A percentile compares a stretch with the other conserved stretches of the same genome.
phyloP scores from a whole-genome alignment of 2,888 invertebrate genomes.

The Epinotia brunnichana region DNA sequence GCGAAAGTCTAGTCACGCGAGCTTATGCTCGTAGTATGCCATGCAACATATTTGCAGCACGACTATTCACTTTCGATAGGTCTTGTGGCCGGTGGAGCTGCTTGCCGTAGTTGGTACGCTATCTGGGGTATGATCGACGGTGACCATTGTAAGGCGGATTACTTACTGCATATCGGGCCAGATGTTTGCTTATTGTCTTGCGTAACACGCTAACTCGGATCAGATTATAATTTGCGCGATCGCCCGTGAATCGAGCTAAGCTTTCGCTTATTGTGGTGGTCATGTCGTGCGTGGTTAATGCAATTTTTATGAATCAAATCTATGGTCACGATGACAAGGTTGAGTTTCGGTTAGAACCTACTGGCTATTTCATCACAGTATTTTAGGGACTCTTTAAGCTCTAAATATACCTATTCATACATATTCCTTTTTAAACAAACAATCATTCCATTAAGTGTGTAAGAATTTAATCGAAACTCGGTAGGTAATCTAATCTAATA shows the following conservation, averaged over 20 bases:
- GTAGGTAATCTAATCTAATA: not conserved
- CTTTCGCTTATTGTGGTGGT: slow-evolving; percentile 70
- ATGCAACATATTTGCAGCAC: slow-evolving; percentile 65
- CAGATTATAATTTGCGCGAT: slow-evolving; percentile 76
- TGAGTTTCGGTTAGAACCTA: not conserved
- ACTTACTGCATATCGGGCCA: slow-evolving; percentile 74
- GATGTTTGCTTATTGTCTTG: slow-evolving; percentile 77
- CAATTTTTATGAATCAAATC: slow-evolving; percentile 67
- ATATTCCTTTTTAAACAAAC: not conserved
- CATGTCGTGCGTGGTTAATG: slow-evolving; percentile 79
- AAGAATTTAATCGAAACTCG: not conserved
- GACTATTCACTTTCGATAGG: slow-evolving; percentile 78
- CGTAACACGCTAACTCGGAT: slow-evolving; percentile 77
- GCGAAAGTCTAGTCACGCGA: slow-evolving; percentile 70
- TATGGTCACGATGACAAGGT: slow-evolving; percentile 55
- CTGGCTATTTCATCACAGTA: slow-evolving; percentile 3
- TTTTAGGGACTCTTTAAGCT: not conserved
- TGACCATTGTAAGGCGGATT: slow-evolving; percentile 71
- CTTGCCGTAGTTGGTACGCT: slow-evolving; percentile 69
- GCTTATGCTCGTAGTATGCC: slow-evolving; percentile 57
- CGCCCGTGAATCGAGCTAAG: slow-evolving; percentile 62
- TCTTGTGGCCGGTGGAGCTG: slow-evolving; percentile 74
- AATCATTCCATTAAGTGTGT: not conserved
- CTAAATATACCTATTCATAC: not conserved
- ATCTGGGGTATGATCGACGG: slow-evolving; percentile 78